Evolutionary conservation across 2,888 invertebrate species (phyloP), one percentile per base, ranked within the genome.

Genomic region (Argyresthia goedartella): DNA sequence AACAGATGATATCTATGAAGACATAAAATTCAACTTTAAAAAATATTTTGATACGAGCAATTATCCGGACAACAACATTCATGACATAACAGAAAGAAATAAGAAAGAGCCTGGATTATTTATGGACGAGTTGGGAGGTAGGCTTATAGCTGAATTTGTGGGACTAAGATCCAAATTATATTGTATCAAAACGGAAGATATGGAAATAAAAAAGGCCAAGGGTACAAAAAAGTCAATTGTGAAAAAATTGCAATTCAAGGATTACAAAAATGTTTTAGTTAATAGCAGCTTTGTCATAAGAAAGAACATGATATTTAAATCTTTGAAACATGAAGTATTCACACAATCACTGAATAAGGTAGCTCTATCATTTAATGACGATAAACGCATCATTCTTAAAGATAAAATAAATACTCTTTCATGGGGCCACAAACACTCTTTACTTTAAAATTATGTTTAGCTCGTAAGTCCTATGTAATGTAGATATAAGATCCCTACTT

Each of bases 1-100:
- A 14, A 54, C 54, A 8, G 10, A 47, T 10, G 53, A 56, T 13
- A 33, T 54, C 48, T 56, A 54, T 39, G 39, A 35, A 4, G 49
- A 52, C n/a, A 14, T 52, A 16, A 49, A 39, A 46, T n/a, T n/a
- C n/a, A n/a, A 33, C 1, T 49, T 16, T 53, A 13, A 25, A 10
- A 43, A 49, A 10, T 49, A 54, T 41, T 50, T 47, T 48, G 54
- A 54, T 43, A 54, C 54, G 0, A 46, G 46, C 25, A 43, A 42
- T n/a, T n/a, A n/a, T n/a, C n/a, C n/a, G n/a, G n/a, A n/a, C n/a
- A n/a, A n/a, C n/a, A n/a, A n/a, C n/a, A n/a, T n/a, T n/a, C n/a
- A n/a, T n/a, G n/a, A n/a, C n/a, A n/a, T n/a, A n/a, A n/a, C n/a
- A n/a, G n/a, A 34, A 43, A 13, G 13, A n/a, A 8, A 13, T 35